These are phyloP conservation scores for Volucella bombylans DNA, from an alignment of 2,888 invertebrate species.

Conservation along the genomic window DNA sequence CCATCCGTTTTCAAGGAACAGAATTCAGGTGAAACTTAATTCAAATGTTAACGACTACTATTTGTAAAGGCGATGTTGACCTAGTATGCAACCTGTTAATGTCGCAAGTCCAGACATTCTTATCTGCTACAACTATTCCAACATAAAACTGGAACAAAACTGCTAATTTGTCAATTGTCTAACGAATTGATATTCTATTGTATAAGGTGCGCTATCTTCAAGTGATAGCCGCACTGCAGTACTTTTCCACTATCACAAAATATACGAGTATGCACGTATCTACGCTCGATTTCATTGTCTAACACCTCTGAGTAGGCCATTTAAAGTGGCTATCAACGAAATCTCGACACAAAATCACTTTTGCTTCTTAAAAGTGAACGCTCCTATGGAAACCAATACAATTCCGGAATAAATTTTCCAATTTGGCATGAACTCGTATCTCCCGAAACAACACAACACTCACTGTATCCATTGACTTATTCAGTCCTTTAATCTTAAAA, in stretches of 20 bases:
- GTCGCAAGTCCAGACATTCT: too few species aligned
- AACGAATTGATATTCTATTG: neutral
- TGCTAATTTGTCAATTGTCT: too few species aligned
- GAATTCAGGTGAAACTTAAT: too few species aligned
- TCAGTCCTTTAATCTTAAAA: too few species aligned
- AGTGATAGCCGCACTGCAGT: neutral
- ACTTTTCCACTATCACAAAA: neutral
- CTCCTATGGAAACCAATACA: constrained; percentile 1
- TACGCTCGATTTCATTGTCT: too few species aligned
- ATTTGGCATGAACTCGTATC: neutral
- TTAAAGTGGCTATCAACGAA: constrained; percentile 1
- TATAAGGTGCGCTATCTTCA: neutral
- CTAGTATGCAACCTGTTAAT: too few species aligned
- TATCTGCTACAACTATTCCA: too few species aligned
- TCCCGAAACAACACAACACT: neutral
- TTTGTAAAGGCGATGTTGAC: too few species aligned
- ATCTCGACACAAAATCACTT: neutral
- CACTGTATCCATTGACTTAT: neutral
- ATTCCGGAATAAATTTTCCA: neutral
- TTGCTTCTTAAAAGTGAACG: neutral
- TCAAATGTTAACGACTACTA: too few species aligned
- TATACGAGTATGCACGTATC: neutral
- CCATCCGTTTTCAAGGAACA: too few species aligned
- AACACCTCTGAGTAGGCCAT: constrained; percentile 2
- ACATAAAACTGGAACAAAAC: too few species aligned